Conservation (phyloP, 2,888 invertebrate species). For the Sphaerophoria taeniata region DNA sequence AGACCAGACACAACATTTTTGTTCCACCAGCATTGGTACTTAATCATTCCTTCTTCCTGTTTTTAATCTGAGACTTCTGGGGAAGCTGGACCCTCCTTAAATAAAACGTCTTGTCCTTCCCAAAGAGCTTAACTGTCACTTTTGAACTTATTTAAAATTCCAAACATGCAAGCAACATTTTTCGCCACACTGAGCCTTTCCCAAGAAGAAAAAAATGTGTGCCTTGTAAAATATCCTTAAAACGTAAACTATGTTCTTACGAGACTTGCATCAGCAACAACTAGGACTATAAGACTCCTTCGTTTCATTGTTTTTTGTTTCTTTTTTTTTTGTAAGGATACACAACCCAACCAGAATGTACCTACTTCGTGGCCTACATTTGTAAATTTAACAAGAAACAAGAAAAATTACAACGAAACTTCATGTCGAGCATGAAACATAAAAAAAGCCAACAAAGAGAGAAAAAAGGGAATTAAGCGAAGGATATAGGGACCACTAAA, state of each 20-base stretch:
- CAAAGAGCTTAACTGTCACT: slow-evolving; percentile 5
- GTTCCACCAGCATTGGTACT: no score
- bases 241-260: slow-evolving; percentile 64
- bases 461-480: slow-evolving; percentile 6
- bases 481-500: slow-evolving; percentile 58
- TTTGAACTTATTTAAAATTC: slow-evolving; percentile 27
- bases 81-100: no score
- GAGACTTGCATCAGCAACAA: slow-evolving; percentile 50
- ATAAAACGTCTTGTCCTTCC: no score
- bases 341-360: slow-evolving; percentile 9
- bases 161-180: slow-evolving; percentile 9
- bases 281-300: neutral
- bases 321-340: slow-evolving; percentile 1
- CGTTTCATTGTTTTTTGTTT: neutral
- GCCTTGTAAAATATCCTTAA: slow-evolving; percentile 45
- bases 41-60: no score
- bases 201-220: neutral
- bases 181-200: neutral
- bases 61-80: no score
- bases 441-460: neutral
- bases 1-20: no score
- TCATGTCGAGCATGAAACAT: slow-evolving; percentile 23
- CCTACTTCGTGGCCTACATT: slow-evolving; percentile 59
- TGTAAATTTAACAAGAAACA: slow-evolving; percentile 10
- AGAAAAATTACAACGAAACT: slow-evolving; percentile 5